Evolutionary conservation across 2,797 vertebrate species (phyloP).

Genomic region (Apogon talboti): DNA sequence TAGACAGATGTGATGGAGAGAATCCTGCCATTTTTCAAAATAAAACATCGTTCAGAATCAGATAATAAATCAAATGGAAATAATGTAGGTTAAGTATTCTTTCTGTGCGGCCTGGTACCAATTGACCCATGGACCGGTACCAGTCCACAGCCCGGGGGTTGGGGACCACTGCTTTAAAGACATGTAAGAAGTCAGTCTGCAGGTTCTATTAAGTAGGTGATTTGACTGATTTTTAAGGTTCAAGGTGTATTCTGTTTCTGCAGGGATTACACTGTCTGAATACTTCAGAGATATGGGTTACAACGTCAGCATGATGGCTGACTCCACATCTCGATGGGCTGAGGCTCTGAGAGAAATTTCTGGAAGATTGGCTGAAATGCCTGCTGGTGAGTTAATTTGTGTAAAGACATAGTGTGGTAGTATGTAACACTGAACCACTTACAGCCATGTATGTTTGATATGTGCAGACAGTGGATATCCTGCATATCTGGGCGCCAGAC

Average conservation of each 20-base stretch:
- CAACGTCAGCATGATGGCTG: constrained; percentile 99
- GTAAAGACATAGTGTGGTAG: neutral
- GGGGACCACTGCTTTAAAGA: too few relatives aligned
- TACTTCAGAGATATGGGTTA: constrained; percentile 99
- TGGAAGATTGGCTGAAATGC: constrained; percentile 97
- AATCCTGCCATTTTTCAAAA: too few relatives aligned
- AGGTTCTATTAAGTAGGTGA: neutral
- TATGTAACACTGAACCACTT: neutral
- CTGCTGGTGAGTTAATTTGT: constrained; percentile 88
- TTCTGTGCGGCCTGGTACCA: too few relatives aligned
- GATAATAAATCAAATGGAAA: too few relatives aligned
- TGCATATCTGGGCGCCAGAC: constrained; percentile 92
- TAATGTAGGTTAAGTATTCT: too few relatives aligned
- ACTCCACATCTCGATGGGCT: constrained; percentile 98
- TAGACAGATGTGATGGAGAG: too few relatives aligned
- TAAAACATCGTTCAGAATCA: too few relatives aligned
- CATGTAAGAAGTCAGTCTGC: too few relatives aligned
- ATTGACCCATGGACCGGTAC: too few relatives aligned
- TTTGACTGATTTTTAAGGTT: neutral
- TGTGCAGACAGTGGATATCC: constrained; percentile 79
- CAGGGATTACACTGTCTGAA: constrained; percentile 97
- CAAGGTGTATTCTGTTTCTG: neutral
- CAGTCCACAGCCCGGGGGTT: too few relatives aligned
- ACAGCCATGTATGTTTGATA: constrained; percentile 18
- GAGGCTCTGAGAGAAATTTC: constrained; percentile 98